phyloP scores from a whole-genome alignment of 2,113 vertebrate species.

The Platichthys flesus region DNA sequence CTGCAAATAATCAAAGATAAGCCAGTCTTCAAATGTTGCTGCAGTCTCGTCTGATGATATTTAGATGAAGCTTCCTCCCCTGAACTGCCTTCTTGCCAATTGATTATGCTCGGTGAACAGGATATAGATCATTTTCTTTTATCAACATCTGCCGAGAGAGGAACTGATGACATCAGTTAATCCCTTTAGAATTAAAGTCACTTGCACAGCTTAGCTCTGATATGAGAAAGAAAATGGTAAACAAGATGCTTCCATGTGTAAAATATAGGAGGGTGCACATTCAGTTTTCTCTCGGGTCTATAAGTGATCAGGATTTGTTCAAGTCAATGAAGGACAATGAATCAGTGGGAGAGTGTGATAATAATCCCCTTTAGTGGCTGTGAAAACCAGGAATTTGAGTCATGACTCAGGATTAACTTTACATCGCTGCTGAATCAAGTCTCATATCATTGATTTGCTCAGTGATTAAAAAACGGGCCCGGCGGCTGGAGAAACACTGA shows the following conservation, averaged over 20 bases:
- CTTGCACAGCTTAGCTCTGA: constrained; percentile 45
- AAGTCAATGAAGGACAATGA: neutral
- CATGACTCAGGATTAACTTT: constrained; percentile 8
- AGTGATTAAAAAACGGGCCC: constrained; percentile 1
- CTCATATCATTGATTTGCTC: neutral
- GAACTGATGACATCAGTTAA: constrained; percentile 70
- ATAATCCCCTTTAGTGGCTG: neutral
- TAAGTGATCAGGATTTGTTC: neutral
- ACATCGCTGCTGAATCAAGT: neutral
- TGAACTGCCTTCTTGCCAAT: constrained; percentile 53
- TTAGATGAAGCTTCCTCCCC: constrained; percentile 49
- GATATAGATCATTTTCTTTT: constrained; percentile 47
- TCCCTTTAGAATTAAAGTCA: constrained; percentile 67
- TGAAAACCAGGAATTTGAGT: neutral
- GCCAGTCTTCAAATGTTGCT: constrained; percentile 21
- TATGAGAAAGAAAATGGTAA: constrained; percentile 12
- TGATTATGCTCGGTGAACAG: constrained; percentile 51
- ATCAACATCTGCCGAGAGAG: constrained; percentile 42
- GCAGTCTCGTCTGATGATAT: constrained; percentile 48
- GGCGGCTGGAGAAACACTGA: neutral
- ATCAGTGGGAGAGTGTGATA: neutral
- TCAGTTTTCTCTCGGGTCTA: neutral
- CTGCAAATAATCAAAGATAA: constrained; percentile 57
- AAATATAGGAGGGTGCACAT: neutral
- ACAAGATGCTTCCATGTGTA: constrained; percentile 29